Evolutionary conservation across 1,140 invertebrate genomes (phyloP).

Genomic region (Oreohelix idahoensis): DNA sequence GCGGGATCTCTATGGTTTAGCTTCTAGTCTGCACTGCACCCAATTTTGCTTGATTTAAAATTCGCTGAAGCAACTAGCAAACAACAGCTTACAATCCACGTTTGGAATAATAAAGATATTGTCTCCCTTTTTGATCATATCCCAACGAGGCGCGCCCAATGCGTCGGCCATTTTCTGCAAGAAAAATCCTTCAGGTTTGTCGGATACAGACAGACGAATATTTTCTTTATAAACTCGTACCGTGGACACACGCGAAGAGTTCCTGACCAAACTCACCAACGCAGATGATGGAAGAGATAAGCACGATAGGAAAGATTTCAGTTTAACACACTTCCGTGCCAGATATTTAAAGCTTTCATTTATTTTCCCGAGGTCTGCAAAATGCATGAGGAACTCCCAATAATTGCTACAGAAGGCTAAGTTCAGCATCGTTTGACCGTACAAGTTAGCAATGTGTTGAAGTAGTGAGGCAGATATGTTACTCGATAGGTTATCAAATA

Average conservation of each 20-base stretch:
- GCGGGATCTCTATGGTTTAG: too few relatives aligned
- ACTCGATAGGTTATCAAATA: constrained; percentile 35
- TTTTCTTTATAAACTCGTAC: constrained; percentile 28
- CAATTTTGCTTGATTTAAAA: constrained; percentile 11
- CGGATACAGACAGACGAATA: background rate
- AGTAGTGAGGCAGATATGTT: constrained; percentile 15
- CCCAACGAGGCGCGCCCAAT: background rate
- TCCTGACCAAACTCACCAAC: background rate
- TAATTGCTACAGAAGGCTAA: constrained; percentile 31
- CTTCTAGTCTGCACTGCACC: too few relatives aligned
- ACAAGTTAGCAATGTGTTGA: constrained; percentile 3
- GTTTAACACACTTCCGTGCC: constrained; percentile 6
- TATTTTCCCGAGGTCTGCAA: constrained; percentile 21
- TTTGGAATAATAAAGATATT: constrained; percentile 27
- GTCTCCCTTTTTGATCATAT: constrained; percentile 27
- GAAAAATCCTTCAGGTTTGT: constrained; percentile 19
- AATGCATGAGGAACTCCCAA: constrained; percentile 38
- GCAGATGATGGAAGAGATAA: constrained; percentile 24
- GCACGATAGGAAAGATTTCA: constrained; percentile 15
- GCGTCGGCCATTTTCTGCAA: background rate
- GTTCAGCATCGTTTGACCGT: constrained; percentile 11
- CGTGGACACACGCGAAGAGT: background rate
- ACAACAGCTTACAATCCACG: constrained; percentile 19
- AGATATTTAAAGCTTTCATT: constrained; percentile 27
- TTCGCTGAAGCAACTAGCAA: constrained; percentile 34